phyloP scores from a whole-genome alignment of 2,113 vertebrate genomes.

The Chaetops frenatus region DNA sequence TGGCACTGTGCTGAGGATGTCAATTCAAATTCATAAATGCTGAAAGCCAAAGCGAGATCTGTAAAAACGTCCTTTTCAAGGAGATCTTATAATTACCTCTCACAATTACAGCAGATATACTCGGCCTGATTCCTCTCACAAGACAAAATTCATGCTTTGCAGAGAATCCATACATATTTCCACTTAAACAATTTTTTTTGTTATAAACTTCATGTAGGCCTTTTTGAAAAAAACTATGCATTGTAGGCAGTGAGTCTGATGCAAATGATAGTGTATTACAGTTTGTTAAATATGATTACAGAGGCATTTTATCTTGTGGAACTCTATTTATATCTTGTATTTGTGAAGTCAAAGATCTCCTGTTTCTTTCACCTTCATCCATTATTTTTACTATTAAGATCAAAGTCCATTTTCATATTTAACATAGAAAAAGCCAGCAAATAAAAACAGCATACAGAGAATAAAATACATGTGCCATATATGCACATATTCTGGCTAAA shows the following conservation, averaged over 20 bases:
- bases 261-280: not conserved
- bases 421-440: not conserved
- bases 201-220: not conserved
- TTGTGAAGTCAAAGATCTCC: not conserved
- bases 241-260: not conserved
- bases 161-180: not conserved
- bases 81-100: slow-evolving; percentile 44
- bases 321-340: not conserved
- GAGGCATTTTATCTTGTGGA: not conserved
- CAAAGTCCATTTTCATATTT: not conserved
- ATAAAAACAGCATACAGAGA: not conserved
- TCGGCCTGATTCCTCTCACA: not conserved
- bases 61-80: slow-evolving; percentile 52
- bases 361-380: not conserved
- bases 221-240: not conserved
- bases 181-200: not conserved
- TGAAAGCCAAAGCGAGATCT: slow-evolving; percentile 51
- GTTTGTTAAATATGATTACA: slow-evolving; percentile 8
- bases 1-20: slow-evolving; percentile 38
- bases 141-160: not conserved
- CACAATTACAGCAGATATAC: slow-evolving; percentile 26
- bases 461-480: not conserved
- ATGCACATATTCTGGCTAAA: not conserved
- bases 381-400: not conserved
- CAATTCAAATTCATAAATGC: slow-evolving; percentile 61